These are phyloP conservation scores for Serinus canaria DNA, from an alignment of 2,113 vertebrate genomes.

Conservation along the genomic window DNA sequence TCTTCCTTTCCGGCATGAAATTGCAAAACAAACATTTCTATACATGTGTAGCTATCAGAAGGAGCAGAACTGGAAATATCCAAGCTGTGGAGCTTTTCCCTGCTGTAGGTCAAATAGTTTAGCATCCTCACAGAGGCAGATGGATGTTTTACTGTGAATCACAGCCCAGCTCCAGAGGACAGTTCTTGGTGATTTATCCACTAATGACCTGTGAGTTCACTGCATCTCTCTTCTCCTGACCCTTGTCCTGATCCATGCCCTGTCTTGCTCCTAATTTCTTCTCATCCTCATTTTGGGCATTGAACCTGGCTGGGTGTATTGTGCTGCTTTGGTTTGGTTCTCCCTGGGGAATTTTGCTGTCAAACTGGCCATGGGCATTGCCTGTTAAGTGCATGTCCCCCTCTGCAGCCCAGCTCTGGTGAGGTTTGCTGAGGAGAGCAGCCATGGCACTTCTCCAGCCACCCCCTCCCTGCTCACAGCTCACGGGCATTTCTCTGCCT, in stretches of 20 bases:
- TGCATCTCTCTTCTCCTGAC: neutral
- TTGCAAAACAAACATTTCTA: neutral
- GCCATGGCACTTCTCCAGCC: neutral
- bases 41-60: neutral
- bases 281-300: neutral
- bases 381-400: neutral
- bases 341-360: neutral
- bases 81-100: neutral
- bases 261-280: neutral
- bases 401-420: neutral
- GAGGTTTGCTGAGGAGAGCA: neutral
- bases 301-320: neutral
- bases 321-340: neutral
- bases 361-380: rapidly evolving
- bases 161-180: neutral
- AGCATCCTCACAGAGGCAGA: neutral
- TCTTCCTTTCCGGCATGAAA: neutral
- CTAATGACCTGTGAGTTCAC: neutral
- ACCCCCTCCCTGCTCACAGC: neutral
- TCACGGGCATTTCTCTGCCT: rapidly evolving
- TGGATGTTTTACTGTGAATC: neutral
- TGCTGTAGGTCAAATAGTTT: neutral
- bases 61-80: neutral
- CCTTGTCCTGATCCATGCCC: neutral
- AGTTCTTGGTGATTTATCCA: neutral